Evolutionary conservation across 2,888 invertebrate species (phyloP).

Genomic region (Macrophya annulata): DNA sequence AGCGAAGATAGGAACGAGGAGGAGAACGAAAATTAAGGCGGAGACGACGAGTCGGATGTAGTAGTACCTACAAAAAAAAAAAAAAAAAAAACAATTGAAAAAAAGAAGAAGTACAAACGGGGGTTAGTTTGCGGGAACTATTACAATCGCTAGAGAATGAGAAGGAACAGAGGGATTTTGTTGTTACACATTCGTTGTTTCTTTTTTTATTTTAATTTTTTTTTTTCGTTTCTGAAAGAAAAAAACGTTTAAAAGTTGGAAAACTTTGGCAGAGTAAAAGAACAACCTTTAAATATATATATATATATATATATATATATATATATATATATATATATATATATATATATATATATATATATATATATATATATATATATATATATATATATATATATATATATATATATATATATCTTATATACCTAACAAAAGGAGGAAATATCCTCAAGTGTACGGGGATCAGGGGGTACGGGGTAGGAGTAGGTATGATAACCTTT

Average conservation of each 20-base stretch:
- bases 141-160: not conserved
- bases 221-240: not conserved
- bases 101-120: conserved; percentile 39
- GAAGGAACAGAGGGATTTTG: conserved; percentile 29
- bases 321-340: not conserved
- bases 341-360: not conserved
- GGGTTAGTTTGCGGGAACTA: not conserved
- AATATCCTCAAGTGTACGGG: conserved; percentile 46
- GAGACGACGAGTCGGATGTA: conserved; percentile 50
- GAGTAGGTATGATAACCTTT: not conserved
- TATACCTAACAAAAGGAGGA: not conserved
- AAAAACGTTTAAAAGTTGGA: not conserved
- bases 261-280: not conserved
- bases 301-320: not conserved
- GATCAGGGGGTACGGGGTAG: too few relatives aligned
- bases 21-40: conserved; percentile 58
- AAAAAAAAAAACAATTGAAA: not conserved
- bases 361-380: not conserved
- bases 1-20: conserved; percentile 18
- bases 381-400: not conserved
- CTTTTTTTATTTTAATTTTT: not conserved
- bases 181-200: not conserved
- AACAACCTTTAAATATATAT: not conserved
- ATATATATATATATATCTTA: not conserved
- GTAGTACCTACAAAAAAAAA: conserved; percentile 41